Evolutionary conservation across 2,888 invertebrate species (phyloP).

Genomic region (Xestobium rufovillosum): DNA sequence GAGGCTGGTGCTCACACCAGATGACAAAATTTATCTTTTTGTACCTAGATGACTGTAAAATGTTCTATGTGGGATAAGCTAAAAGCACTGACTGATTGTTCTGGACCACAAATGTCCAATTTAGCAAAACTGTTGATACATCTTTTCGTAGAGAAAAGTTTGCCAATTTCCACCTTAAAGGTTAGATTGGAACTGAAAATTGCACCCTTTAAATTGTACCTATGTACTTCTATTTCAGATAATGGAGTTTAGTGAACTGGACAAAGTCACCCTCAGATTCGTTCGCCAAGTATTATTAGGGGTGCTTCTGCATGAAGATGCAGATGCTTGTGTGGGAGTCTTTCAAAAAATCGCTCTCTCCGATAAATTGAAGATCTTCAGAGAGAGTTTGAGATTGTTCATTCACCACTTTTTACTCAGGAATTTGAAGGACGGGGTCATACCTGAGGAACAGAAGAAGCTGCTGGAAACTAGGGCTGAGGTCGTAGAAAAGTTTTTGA

Average conservation of each 20-base stretch:
- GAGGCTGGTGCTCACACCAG: slow-evolving; percentile 2
- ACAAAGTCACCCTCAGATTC: slow-evolving; percentile 69
- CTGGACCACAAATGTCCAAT: slow-evolving; percentile 59
- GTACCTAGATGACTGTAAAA: slow-evolving; percentile 73
- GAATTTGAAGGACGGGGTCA: slow-evolving; percentile 48
- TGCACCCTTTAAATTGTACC: slow-evolving; percentile 4
- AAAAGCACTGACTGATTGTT: slow-evolving; percentile 63
- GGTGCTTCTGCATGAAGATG: slow-evolving; percentile 61
- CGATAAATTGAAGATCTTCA: slow-evolving; percentile 68
- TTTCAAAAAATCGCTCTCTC: slow-evolving; percentile 68
- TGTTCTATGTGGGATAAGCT: slow-evolving; percentile 89
- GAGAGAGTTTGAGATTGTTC: slow-evolving; percentile 77
- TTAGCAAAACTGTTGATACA: slow-evolving; percentile 72
- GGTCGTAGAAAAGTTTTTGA: slow-evolving; percentile 59
- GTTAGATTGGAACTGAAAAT: too few species aligned
- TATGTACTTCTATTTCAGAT: slow-evolving; percentile 48
- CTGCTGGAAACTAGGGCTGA: slow-evolving; percentile 52
- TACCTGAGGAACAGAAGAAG: slow-evolving; percentile 43
- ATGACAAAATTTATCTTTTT: not conserved
- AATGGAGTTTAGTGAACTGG: slow-evolving; percentile 80
- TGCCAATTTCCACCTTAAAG: slow-evolving; percentile 79
- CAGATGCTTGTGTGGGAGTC: slow-evolving; percentile 52
- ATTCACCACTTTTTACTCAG: slow-evolving; percentile 78
- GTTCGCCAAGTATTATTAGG: slow-evolving; percentile 70
- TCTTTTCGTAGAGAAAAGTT: slow-evolving; percentile 68